Conservation (phyloP, 2,113 vertebrate species). For the human region GRCh38 chr20:7271001-7271500, state of each 20-base stretch:
- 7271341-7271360: background rate
- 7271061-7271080: background rate
- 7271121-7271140: accelerated
- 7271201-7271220: background rate
- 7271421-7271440: background rate
- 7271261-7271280: background rate
- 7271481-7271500: background rate
- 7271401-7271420: background rate
- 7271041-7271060: background rate
- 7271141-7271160: background rate
- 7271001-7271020: background rate
- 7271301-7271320: background rate
- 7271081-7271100: background rate
- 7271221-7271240: background rate
- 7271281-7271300: background rate
- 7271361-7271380: background rate
- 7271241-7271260: background rate
- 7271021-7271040: background rate
- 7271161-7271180: background rate
- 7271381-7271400: background rate
- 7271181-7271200: background rate
- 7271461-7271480: slow-evolving; percentile 11
- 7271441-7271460: background rate
- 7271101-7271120: background rate
- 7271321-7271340: slow-evolving; percentile 3